Conservation (phyloP, 1,140 invertebrate genomes). For the Leptestheria dahalacensis region DNA sequence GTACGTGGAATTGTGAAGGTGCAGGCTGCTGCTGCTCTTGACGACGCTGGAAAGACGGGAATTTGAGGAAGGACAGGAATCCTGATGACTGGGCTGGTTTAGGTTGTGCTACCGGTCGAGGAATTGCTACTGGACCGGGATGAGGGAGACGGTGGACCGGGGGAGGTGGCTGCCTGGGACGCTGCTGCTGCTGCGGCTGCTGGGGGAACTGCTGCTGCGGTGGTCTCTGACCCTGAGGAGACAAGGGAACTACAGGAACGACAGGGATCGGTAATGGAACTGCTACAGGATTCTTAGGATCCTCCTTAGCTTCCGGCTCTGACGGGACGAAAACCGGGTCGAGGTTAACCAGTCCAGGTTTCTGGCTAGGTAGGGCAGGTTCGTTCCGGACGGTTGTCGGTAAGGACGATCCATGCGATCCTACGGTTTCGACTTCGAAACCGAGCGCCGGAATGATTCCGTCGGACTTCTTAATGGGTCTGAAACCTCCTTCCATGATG, state of each 20-base stretch:
- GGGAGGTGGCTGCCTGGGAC: not conserved
- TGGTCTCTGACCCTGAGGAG: not conserved
- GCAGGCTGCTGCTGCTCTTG: not conserved
- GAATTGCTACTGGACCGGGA: not conserved
- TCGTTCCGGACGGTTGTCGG: not conserved
- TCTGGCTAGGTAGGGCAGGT: not conserved
- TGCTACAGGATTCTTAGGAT: constrained; percentile 7
- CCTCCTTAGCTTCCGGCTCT: not conserved
- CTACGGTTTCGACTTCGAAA: constrained; percentile 13
- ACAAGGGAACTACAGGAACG: constrained; percentile 1
- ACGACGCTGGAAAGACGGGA: not conserved
- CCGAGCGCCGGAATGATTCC: constrained; percentile 14
- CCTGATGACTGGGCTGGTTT: not conserved
- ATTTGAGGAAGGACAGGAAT: constrained; percentile 1
- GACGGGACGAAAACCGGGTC: constrained; percentile 13
- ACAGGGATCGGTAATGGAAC: constrained; percentile 9
- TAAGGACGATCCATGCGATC: not conserved
- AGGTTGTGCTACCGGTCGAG: not conserved
- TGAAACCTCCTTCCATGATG: constrained; percentile 16
- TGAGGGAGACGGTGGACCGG: not conserved
- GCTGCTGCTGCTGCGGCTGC: not conserved
- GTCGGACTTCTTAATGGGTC: constrained; percentile 13
- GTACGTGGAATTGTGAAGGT: not conserved
- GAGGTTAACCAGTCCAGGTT: constrained; percentile 3
- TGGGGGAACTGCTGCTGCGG: not conserved